Evolutionary conservation across 2,113 vertebrate species (phyloP), one percentile per base, ranked within the genome.

Genomic region (Pithys albifrons): DNA sequence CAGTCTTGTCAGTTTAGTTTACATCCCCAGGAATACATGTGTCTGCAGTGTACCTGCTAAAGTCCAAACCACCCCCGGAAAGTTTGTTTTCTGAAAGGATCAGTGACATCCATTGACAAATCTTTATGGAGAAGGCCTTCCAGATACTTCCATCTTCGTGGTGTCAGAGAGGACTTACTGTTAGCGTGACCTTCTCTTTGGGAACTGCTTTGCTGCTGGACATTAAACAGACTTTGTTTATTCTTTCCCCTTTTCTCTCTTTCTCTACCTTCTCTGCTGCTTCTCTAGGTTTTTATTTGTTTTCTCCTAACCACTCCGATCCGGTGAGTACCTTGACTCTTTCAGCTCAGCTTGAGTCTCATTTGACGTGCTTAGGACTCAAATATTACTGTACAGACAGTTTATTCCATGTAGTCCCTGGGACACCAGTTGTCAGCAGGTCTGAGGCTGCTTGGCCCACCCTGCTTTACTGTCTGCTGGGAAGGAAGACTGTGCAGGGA

Each of bases 231-330:
- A 27, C 28, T 86, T 67, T 91, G 10, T 88, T 93, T 78, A 17
- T 81, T 89, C 49, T 81, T 81, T 87, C 25, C 31, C 33, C 16
- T 2, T 24, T 70, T 78, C 43, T 79, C 35, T 33, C 41, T 20
- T 62, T 8, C 20, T 62, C 35, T 55, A 0, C 22, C 14, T 20
- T 75, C 58, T 70, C 46, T 87, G 61, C 75, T 49, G 19, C 52
- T 76, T 88, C 93, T 97, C 57, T 92, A 99, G 99, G 99, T 88
- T 99, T 99, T 98, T 99, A 99, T 97, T 98, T 99, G 91, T 99
- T 99, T 97, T 99, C 99, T 59, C 97, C 98, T 24, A 99, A 99
- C 96, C 97, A 98, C 48, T 98, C 98, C 3, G 99, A 99, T 94
- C 99, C 98, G 3, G 99, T 99, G 98, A 97, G 99, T 99, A 92